Base-by-base conservation (phyloP, 2,888 invertebrate genomes). In the Machimus rusticus region DNA sequence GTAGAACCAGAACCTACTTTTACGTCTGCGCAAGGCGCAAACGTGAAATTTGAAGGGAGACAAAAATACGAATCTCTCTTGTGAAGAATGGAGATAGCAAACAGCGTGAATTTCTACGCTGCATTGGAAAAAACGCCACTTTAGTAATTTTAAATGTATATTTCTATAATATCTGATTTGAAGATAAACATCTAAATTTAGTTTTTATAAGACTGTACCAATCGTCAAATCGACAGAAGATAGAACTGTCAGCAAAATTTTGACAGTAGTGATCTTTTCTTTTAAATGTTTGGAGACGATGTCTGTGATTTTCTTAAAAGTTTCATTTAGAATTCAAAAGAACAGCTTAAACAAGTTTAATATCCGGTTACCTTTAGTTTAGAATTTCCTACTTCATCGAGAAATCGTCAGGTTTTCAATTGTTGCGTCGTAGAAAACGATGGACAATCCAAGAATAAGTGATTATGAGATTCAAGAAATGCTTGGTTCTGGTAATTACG, bases 401-500 rank as follows among this genome's bases (percentile, higher is more conserved):
- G n/a, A n/a, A n/a, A 51, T n/a, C n/a, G n/a, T n/a, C n/a, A n/a
- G n/a, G n/a, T n/a, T n/a, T n/a, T n/a, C n/a, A n/a, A n/a, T n/a
- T n/a, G 19, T 57, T 23, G 4, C 23, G 6, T 9, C n/a, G 8
- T 23, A 19, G 37, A 78, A 14, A 16, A 78, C 16, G 43, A 91
- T 91, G 91, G 89, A 92, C 89, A 90, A 92, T 89, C 92, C 92
- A 76, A 91, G 90, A 31, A 94, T 96, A 89, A 95, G 94, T 79
- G 96, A 96, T 76, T 96, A 95, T 90, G 94, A 95, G 23, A 93
- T 96, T 81, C 94, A 95, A 4, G 96, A 96, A 90, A 96, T 95
- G 92, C 94, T 98, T 12, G 98, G 98, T 0, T 94, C 95, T 23
- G 98, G 98, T 1, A 96, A 96, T 89, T 98, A 97, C 93, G 96